Conservation (phyloP, 2,888 invertebrate species). For the Trachelus tabidus region DNA sequence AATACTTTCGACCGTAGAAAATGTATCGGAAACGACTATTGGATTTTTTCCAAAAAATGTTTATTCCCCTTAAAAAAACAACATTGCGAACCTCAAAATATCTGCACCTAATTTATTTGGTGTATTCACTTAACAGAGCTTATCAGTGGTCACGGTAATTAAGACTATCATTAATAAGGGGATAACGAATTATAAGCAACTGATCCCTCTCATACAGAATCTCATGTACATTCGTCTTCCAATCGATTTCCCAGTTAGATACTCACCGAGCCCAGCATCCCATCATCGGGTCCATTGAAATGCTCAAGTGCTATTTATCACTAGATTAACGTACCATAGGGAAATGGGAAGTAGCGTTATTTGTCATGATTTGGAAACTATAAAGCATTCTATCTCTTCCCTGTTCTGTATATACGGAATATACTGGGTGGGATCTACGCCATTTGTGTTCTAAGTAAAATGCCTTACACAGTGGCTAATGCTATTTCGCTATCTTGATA, state of each 20-base stretch:
- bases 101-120: no score
- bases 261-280: not conserved
- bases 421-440: not conserved
- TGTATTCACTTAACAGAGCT: not conserved
- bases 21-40: not conserved
- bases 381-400: not conserved
- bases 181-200: not conserved
- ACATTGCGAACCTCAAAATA: no score
- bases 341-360: not conserved
- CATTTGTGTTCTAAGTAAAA: not conserved
- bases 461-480: not conserved
- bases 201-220: not conserved
- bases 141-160: not conserved
- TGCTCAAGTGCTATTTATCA: not conserved
- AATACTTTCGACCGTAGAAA: not conserved
- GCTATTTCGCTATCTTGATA: not conserved
- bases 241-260: not conserved
- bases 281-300: not conserved
- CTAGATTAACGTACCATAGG: not conserved
- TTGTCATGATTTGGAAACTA: not conserved
- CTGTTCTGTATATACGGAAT: not conserved
- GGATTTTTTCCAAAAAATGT: no score
- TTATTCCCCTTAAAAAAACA: no score
- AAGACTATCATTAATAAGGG: not conserved
- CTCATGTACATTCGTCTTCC: not conserved